Conservation (phyloP, 2,797 vertebrate genomes). For the Geotria australis region DNA sequence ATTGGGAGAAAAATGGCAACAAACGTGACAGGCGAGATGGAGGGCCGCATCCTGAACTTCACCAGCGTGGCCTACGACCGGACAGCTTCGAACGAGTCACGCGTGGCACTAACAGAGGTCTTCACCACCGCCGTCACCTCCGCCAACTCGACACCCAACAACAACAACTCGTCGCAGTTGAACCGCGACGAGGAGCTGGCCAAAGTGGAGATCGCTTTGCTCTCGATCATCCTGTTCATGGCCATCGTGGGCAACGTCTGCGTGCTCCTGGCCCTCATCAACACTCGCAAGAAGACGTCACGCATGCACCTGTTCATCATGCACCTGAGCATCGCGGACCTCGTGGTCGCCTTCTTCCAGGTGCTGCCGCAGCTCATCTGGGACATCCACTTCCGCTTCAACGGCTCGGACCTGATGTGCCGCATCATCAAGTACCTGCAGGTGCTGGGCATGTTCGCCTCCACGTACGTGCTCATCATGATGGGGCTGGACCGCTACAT, state of each 20-base stretch:
- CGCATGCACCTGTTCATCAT: slow-evolving; percentile 99
- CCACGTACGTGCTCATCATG: slow-evolving; percentile 79
- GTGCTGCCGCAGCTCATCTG: slow-evolving; percentile 88
- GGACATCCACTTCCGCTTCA: slow-evolving; percentile 94
- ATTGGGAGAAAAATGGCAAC: too few species aligned
- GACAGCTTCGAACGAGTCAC: too few species aligned
- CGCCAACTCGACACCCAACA: too few species aligned
- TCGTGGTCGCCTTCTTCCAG: slow-evolving; percentile 78
- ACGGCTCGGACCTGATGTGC: slow-evolving; percentile 65
- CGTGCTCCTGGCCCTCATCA: slow-evolving; percentile 53
- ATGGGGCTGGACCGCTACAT: slow-evolving; percentile 89
- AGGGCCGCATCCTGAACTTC: too few species aligned
- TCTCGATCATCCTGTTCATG: slow-evolving; percentile 50
- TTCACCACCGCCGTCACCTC: too few species aligned
- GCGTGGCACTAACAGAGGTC: too few species aligned
- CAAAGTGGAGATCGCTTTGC: slow-evolving; percentile 61
- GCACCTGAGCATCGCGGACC: slow-evolving; percentile 82
- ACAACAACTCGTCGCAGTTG: too few species aligned
- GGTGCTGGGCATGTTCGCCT: slow-evolving; percentile 97
- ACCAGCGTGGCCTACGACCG: too few species aligned
- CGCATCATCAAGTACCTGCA: slow-evolving; percentile 72
- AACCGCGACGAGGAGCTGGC: slow-evolving; percentile 74
- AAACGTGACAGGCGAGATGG: too few species aligned
- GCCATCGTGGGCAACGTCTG: slow-evolving; percentile 63
- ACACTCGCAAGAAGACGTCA: slow-evolving; percentile 38